Percentiles rank a stretch among this genome's conserved stretches.
Evolutionary conservation across 2,888 invertebrate genomes (phyloP).

Genomic region (Nephrotoma flavescens): DNA sequence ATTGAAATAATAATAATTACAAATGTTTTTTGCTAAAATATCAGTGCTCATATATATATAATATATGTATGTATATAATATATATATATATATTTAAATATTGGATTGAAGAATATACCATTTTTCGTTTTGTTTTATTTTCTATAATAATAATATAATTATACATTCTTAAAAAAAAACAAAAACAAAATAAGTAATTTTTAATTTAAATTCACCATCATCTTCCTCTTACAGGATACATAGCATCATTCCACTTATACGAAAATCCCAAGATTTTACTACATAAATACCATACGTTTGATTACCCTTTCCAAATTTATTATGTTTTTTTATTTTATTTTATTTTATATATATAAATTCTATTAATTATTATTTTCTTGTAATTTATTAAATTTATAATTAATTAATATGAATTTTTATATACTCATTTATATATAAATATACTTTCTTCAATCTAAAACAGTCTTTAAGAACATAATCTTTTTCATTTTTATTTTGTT

Average conservation of each 20-base stretch:
- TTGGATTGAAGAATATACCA: neutral
- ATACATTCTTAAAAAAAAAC: neutral
- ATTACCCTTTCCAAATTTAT: neutral
- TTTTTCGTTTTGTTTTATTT: neutral
- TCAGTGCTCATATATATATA: neutral
- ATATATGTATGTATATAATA: too few relatives aligned
- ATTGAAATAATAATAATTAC: neutral
- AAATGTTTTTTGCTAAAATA: neutral
- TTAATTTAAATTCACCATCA: neutral
- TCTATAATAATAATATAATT: neutral
- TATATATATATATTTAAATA: neutral
- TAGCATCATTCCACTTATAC: neutral
- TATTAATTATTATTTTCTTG: neutral
- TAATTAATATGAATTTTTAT: neutral
- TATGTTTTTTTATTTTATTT: neutral
- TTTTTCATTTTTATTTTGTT: neutral
- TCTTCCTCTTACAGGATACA: conserved; percentile 1
- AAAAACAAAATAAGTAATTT: neutral
- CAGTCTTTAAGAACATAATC: neutral
- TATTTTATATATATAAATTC: neutral
- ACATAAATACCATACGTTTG: neutral
- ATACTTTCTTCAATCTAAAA: neutral
- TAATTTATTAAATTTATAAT: neutral
- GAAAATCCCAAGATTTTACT: neutral
- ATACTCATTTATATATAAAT: neutral